Conservation (phyloP, 1,140 invertebrate species). For the Drosophila murphyi region DNA sequence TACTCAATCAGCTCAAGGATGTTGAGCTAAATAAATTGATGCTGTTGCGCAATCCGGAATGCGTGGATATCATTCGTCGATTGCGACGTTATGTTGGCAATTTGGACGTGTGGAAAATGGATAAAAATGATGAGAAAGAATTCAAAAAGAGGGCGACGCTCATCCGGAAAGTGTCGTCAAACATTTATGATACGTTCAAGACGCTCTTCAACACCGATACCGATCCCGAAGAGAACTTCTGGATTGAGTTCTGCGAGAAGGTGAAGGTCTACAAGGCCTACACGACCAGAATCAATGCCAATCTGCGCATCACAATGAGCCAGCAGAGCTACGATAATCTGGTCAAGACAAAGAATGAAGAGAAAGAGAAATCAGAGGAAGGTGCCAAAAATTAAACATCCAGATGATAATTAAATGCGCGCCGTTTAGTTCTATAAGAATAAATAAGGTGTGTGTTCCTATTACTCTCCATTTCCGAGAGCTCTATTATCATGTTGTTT, state of each 20-base stretch:
- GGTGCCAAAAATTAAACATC: constrained; percentile 3
- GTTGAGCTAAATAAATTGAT: constrained; percentile 90
- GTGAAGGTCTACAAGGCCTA: constrained; percentile 86
- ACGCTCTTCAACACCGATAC: constrained; percentile 78
- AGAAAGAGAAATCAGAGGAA: background rate
- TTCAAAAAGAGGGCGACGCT: constrained; percentile 88
- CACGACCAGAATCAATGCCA: constrained; percentile 86
- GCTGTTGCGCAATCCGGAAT: constrained; percentile 93
- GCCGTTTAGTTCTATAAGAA: constrained; percentile 18
- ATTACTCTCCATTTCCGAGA: no score
- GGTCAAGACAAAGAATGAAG: constrained; percentile 61
- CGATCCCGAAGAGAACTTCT: constrained; percentile 85
- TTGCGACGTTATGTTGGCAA: constrained; percentile 91
- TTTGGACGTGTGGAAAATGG: constrained; percentile 89
- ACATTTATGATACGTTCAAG: constrained; percentile 87
- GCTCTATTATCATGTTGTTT: background rate
- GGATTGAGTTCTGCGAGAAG: constrained; percentile 86
- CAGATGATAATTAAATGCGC: background rate
- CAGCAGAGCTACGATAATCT: constrained; percentile 65
- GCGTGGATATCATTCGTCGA: constrained; percentile 91
- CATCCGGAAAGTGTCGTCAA: constrained; percentile 88
- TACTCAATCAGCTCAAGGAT: constrained; percentile 87
- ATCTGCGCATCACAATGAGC: constrained; percentile 86
- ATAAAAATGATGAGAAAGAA: constrained; percentile 86
- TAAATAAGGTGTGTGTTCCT: constrained; percentile 31